A percentile compares a stretch with the other conserved stretches of the same genome.
Evolutionary conservation across 2,888 invertebrate species (phyloP).

Genomic region (Geotrupes spiniger): DNA sequence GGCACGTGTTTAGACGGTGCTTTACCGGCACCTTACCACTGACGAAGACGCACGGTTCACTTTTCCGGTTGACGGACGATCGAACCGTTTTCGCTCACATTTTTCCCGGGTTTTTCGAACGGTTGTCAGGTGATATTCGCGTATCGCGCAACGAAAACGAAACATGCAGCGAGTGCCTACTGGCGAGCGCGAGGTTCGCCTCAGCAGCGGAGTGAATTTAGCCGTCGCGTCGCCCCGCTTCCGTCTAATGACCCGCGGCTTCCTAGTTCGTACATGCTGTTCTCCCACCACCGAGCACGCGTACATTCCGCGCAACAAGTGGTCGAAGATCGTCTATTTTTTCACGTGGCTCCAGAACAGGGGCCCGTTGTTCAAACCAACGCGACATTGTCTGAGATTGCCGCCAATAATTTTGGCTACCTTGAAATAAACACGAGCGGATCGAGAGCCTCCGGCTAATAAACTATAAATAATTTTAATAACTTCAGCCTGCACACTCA

Average conservation of each 20-base stretch:
- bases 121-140: neutral
- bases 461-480: too few species aligned
- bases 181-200: slow-evolving; percentile 18
- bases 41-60: too few species aligned
- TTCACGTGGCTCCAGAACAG: neutral
- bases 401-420: too few species aligned
- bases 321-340: slow-evolving; percentile 15
- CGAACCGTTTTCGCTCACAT: neutral
- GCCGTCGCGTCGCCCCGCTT: slow-evolving; percentile 15
- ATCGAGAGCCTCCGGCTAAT: too few species aligned
- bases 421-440: too few species aligned
- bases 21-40: too few species aligned
- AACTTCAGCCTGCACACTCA: too few species aligned
- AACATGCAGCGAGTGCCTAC: slow-evolving; percentile 16
- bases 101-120: neutral
- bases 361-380: too few species aligned
- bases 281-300: slow-evolving; percentile 28
- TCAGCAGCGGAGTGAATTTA: slow-evolving; percentile 18
- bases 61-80: too few species aligned
- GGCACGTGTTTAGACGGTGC: too few species aligned
- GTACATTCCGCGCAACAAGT: slow-evolving; percentile 35
- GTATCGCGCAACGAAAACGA: neutral
- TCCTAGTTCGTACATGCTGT: slow-evolving; percentile 25
- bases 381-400: too few species aligned
- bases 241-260: slow-evolving; percentile 27